phyloP scores from a whole-genome alignment of 1,140 invertebrate genomes.

The Aporrectodea caliginosa region DNA sequence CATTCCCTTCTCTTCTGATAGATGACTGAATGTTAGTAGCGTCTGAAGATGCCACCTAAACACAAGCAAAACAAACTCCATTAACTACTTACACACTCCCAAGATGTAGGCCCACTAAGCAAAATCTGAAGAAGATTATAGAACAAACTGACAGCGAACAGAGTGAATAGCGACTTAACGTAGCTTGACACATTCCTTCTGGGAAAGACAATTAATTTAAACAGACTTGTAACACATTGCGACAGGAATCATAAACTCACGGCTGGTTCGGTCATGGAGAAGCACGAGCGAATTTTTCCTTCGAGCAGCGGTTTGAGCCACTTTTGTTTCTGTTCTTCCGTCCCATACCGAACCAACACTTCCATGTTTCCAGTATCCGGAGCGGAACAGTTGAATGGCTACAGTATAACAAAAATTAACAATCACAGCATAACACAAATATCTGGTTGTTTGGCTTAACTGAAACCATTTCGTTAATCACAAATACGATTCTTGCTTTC shows the following conservation, averaged over 20 bases:
- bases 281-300: slow-evolving; percentile 56
- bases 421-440: too few species aligned
- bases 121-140: slow-evolving; percentile 17
- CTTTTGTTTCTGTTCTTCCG: slow-evolving; percentile 53
- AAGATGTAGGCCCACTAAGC: too few species aligned
- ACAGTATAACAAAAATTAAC: too few species aligned
- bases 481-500: too few species aligned
- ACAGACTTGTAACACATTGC: background rate
- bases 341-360: slow-evolving; percentile 57
- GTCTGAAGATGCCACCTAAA: slow-evolving; percentile 57
- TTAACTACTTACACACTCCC: too few species aligned
- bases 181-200: too few species aligned
- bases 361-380: slow-evolving; percentile 61
- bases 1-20: slow-evolving; percentile 51
- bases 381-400: slow-evolving; percentile 57
- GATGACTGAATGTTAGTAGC: slow-evolving; percentile 58
- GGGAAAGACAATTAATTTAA: background rate
- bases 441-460: too few species aligned
- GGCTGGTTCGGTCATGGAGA: slow-evolving; percentile 58
- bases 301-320: slow-evolving; percentile 55
- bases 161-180: background rate
- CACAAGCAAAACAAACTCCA: background rate
- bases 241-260: slow-evolving; percentile 33
- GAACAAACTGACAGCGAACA: too few species aligned
- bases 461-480: too few species aligned